Evolutionary conservation across 2,888 invertebrate species (phyloP).

Genomic region (Drosophila bunnanda): DNA sequence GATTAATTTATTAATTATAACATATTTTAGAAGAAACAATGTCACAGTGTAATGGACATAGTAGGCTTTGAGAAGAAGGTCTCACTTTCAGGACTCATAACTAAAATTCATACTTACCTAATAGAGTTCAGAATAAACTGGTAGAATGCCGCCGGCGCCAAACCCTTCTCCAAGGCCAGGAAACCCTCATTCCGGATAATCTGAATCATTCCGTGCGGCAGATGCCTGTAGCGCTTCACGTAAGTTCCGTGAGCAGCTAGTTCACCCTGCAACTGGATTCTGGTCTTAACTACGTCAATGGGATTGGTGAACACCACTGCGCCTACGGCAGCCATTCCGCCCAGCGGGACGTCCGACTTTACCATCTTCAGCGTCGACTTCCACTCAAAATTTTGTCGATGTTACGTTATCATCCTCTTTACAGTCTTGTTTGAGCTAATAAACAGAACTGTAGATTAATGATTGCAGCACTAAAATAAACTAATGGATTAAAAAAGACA

Average conservation of each 20-base stretch:
- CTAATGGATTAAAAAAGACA: too few relatives aligned
- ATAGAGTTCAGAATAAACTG: conserved; percentile 94
- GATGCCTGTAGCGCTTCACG: conserved; percentile 89
- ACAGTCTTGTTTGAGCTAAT: not conserved
- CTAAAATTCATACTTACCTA: conserved; percentile 61
- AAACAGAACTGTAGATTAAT: not conserved
- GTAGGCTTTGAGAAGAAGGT: not conserved
- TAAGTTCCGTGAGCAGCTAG: conserved; percentile 90
- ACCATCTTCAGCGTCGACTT: conserved; percentile 57
- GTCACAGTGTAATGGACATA: not conserved
- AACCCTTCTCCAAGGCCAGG: conserved; percentile 91
- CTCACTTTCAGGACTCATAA: not conserved
- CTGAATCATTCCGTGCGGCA: conserved; percentile 91
- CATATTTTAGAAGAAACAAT: not conserved
- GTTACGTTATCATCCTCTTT: conserved; percentile 13
- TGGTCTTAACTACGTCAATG: conserved; percentile 91
- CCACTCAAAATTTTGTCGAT: not conserved
- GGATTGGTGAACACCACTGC: conserved; percentile 95
- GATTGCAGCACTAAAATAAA: not conserved
- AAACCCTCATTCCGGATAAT: conserved; percentile 93
- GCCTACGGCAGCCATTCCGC: conserved; percentile 91
- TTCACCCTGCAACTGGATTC: conserved; percentile 96
- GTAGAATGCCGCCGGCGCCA: conserved; percentile 93
- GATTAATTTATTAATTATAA: not conserved
- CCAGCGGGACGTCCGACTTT: conserved; percentile 85